Conservation (phyloP, 2,113 vertebrate genomes). For the Eira barbara region DNA sequence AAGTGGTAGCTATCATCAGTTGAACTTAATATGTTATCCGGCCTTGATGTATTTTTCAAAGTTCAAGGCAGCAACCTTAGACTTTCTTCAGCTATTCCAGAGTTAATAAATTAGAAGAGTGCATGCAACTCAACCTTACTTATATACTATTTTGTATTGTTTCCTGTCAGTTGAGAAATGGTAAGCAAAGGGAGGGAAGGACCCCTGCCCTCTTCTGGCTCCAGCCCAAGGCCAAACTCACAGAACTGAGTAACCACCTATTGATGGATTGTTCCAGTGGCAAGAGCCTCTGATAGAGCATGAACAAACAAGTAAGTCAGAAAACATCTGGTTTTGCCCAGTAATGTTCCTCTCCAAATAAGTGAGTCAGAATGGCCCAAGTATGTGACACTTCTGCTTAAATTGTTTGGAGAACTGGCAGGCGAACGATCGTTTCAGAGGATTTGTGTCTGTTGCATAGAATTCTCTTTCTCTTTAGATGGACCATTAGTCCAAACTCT, state of each 20-base stretch:
- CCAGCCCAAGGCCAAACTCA: neutral
- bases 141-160: neutral
- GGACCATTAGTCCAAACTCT: neutral
- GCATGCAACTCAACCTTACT: neutral
- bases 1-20: neutral
- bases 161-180: neutral
- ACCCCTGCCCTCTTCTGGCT: neutral
- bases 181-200: neutral
- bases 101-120: neutral
- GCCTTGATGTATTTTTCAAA: neutral
- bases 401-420: conserved; percentile 28
- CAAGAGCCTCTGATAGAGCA: neutral
- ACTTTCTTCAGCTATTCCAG: neutral
- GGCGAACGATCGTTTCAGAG: neutral
- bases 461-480: conserved; percentile 40
- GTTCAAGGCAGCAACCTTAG: neutral
- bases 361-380: neutral
- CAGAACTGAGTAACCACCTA: neutral
- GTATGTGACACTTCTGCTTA: neutral
- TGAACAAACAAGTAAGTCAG: neutral
- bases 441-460: neutral
- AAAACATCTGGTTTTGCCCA: neutral
- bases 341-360: neutral
- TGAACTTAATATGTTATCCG: neutral
- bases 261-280: neutral